These are phyloP conservation scores for Ceratoteleas bidentatus DNA, from an alignment of 1,140 invertebrate genomes.

Conservation along the genomic window DNA sequence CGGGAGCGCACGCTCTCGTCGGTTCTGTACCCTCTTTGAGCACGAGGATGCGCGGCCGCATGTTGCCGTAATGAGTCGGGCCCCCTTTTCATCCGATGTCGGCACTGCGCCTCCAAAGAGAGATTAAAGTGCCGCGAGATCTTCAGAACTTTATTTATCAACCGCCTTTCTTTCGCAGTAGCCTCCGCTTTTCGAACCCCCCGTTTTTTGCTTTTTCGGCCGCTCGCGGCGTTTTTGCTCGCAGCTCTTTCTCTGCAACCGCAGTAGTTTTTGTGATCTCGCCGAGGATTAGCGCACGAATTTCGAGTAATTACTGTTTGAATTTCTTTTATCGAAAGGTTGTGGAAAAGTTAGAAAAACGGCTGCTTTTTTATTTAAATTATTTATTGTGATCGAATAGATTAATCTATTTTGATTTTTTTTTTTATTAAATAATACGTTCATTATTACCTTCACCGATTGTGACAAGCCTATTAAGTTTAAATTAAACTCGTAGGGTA, in stretches of 20 bases:
- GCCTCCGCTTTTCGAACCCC: slow-evolving; percentile 37
- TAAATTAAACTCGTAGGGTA: no score
- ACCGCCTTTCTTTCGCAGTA: slow-evolving; percentile 63
- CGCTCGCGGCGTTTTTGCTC: slow-evolving; percentile 35
- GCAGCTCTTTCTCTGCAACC: slow-evolving; percentile 28
- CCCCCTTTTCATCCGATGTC: slow-evolving; percentile 69
- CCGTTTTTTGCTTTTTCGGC: slow-evolving; percentile 39
- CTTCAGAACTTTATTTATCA: slow-evolving; percentile 77
- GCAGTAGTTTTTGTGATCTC: slow-evolving; percentile 33
- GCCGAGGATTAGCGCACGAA: slow-evolving; percentile 20
- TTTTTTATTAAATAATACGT: slow-evolving; percentile 13
- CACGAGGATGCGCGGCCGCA: slow-evolving; percentile 76
- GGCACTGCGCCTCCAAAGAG: slow-evolving; percentile 72
- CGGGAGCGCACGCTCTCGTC: slow-evolving; percentile 20
- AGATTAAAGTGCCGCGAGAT: slow-evolving; percentile 78
- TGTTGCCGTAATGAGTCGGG: slow-evolving; percentile 79
- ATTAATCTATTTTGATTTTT: no score
- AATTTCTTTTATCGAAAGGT: slow-evolving; percentile 13
- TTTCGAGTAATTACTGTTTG: slow-evolving; percentile 23
- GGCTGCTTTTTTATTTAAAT: no score
- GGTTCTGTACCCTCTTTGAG: slow-evolving; percentile 46
- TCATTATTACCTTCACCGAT: no score
- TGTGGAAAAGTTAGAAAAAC: no score
- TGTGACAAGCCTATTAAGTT: no score
- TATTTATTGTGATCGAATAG: no score